Conservation (phyloP, 1,140 invertebrate genomes). For the Drosophila saltans region DNA sequence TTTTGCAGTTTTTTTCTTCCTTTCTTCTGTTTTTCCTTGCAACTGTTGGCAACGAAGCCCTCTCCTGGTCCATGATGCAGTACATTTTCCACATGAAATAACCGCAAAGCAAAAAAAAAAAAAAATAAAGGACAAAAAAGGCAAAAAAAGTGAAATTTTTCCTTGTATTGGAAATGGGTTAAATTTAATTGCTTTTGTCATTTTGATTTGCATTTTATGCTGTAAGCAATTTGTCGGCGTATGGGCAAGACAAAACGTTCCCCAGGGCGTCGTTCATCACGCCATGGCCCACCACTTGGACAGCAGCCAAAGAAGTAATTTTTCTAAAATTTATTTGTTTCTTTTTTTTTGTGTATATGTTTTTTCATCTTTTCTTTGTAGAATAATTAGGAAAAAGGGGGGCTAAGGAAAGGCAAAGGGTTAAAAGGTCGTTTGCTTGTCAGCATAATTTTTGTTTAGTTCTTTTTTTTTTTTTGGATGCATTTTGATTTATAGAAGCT, state of each 20-base stretch:
- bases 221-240: constrained; percentile 70
- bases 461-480: constrained; percentile 1
- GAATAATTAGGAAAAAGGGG: constrained; percentile 69
- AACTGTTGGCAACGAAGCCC: constrained; percentile 64
- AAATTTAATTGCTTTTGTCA: constrained; percentile 82
- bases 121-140: no score
- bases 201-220: constrained; percentile 78
- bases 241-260: constrained; percentile 55
- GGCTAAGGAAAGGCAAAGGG: constrained; percentile 58
- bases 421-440: constrained; percentile 66
- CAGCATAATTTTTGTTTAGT: constrained; percentile 62
- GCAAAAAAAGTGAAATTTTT: constrained; percentile 57
- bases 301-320: constrained; percentile 51
- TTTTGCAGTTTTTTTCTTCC: constrained; percentile 7
- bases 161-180: constrained; percentile 74
- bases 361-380: constrained; percentile 37
- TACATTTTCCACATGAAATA: constrained; percentile 83
- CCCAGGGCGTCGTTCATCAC: constrained; percentile 72
- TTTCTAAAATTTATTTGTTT: constrained; percentile 58
- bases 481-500: constrained; percentile 66
- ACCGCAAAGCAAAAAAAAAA: constrained; percentile 43
- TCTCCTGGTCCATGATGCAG: constrained; percentile 63
- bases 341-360: constrained; percentile 10
- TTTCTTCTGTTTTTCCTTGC: constrained; percentile 30
- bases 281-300: constrained; percentile 38